Evolutionary conservation across 2,113 vertebrate species (phyloP), one percentile per base, ranked within the genome.

Genomic region (Forbesichthys agassizii): DNA sequence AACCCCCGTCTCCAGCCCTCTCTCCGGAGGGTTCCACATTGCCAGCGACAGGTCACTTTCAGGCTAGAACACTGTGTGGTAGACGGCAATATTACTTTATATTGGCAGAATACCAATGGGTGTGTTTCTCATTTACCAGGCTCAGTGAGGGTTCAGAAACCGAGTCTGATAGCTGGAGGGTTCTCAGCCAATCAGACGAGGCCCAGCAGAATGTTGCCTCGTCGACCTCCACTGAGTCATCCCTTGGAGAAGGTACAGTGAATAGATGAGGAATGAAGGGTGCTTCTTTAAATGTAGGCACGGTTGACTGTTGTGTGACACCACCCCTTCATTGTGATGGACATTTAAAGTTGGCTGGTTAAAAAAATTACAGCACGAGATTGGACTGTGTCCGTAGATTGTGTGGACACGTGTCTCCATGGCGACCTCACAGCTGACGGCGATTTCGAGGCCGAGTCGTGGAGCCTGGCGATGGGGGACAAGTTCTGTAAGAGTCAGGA

Each of bases 401-500:
- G 91, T 3, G 90, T 94, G 61, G 96, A 97, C 70, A 84, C 92
- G 0, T 91, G 88, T 33, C 73, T 94, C 73, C 93, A 92, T 85
- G 90, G 81, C 16, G 93, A 94, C 87, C 88, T 98, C 61, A 80
- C 79, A 49, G 87, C 79, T 9, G 95, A 97, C 3, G 88, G 92
- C 11, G 95, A 96, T 46, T 95, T 95, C 75, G 95, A 97, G 77
- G 95, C 94, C 0, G 96, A 98, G 80, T 98, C 97, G 0, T 99
- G 97, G 97, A 98, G 95, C 79, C 90, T 94, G 33, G 78, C 88
- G 1, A 96, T 99, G 55, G 96, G 98, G 61, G 91, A 94, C 9
- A 52, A 84, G 0, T 99, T 98, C 89, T 95, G 94, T 36, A 94
- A 90, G 80, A 93, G 77, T 83, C 96, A 96, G 83, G 95, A 96